Base-by-base conservation (phyloP, 2,797 vertebrate species). In the Aselliscus stoliczkanus region DNA sequence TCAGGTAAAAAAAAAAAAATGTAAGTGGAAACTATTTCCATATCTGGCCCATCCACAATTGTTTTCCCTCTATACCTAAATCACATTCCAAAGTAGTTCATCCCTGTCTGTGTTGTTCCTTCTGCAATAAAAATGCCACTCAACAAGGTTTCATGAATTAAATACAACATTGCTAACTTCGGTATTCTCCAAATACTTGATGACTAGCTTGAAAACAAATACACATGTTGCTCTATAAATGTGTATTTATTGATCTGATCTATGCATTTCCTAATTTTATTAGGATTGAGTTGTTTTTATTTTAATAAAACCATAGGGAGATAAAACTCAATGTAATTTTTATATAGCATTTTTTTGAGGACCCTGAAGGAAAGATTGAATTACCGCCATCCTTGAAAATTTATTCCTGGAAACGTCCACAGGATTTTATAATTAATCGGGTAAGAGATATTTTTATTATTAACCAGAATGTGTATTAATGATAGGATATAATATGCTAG, bases 331-430 rank as follows among this genome's bases (percentile, higher is more conserved):
- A 62, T 86, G 70, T 39, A 12, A 93, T 88, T 96, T 97, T 97
- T 94, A 87, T 87, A 39, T 95, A 99, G 99, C 93, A 97, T 69
- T 98, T 97, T 97, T 99, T 99, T 98, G 99, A 99, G 60, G 99
- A 99, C 93, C 99, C 99, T 5, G 99, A 99, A 96, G 99, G 99
- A 77, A 99, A 99, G 97, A 98, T 99, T 97, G 96, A 98, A 72
- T 96, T 99, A 79, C 99, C 99, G 85, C 54, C 94, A 21, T 98
- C 98, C 75, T 81, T 99, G 81, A 99, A 98, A 98, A 98, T 99
- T 72, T 98, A 99, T 98, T 98, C 98, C 62, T 99, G 99, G 99
- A 99, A 99, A 98, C 99, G 99, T 27, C 99, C 99, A 25, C 92
- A 98, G 13, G 99, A 99, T 90, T 98, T 99, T 98, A 98, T 99